Base-by-base conservation (phyloP, 2,888 invertebrate genomes). In the Drosophila pullipes region DNA sequence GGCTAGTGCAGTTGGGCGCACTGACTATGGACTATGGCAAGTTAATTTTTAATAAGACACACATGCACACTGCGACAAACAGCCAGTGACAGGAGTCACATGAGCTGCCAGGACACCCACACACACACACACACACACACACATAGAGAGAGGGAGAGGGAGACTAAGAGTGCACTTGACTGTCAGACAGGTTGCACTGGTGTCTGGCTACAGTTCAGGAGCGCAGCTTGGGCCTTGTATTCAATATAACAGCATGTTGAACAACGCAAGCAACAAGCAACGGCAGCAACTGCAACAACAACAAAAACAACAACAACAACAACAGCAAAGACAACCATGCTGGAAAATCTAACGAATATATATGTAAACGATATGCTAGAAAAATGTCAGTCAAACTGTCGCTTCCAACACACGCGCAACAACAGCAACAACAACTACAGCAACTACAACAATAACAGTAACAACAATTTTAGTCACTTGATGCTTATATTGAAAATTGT, bases 311-410 rank as follows among this genome's bases (percentile, higher is more conserved):
- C 10, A 50, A 18, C 2, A 9, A 55, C 2, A 18, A 55, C 78
- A 60, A n/a, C 66, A 63, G 41, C 65, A 64, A 22, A 49, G 57
- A 55, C 66, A 59, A 49, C 60, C 28, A 31, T 54, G 74, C 70
- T 89, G 82, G 69, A 78, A 90, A 90, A 88, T 90, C 87, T 86
- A 90, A 81, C 89, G 81, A 83, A 85, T 84, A 69, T 69, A 85
- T 69, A 89, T 86, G 91, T 87, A 92, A 90, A 90, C 90, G 90
- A 91, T 92, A 91, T 91, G 89, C 91, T 90, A 91, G 87, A 91
- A 91, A 90, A 92, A 89, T 91, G 91, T 92, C 92, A 91, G 91
- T 92, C 92, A 92, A 92, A 92, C 89, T 91, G 92, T 92, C 92
- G 92, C 90, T 89, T 91, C 90, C 91, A 92, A 91, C 92, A 92